These are phyloP conservation scores for Steinernema hermaphroditum DNA, from an alignment of 2,888 invertebrate genomes.

Conservation along the genomic window DNA sequence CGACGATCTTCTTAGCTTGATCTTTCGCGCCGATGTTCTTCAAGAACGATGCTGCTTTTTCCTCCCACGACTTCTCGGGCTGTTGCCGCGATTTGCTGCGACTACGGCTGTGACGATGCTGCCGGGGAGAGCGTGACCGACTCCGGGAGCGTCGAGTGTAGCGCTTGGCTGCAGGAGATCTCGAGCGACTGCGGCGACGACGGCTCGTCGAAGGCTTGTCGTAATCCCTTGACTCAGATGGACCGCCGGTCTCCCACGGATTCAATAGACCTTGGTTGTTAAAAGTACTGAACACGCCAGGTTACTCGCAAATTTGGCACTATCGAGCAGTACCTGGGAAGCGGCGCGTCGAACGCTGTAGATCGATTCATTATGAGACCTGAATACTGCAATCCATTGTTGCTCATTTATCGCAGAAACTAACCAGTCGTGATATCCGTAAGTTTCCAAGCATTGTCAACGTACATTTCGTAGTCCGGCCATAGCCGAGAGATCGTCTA, in stretches of 20 bases:
- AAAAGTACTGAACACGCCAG: no score
- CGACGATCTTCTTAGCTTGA: neutral
- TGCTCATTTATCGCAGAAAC: neutral
- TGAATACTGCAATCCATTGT: no score
- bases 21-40: conserved; percentile 22
- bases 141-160: neutral
- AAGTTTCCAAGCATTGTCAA: conserved; percentile 46
- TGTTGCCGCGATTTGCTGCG: neutral
- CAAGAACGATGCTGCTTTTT: conserved; percentile 36
- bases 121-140: neutral
- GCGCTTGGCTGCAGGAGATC: neutral
- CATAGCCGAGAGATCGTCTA: conserved; percentile 39
- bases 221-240: no score
- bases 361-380: no score
- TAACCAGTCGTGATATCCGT: conserved; percentile 2
- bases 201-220: neutral
- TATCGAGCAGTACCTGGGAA: no score
- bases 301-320: no score
- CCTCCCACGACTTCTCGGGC: conserved; percentile 31
- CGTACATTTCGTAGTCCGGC: conserved; percentile 42
- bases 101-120: neutral
- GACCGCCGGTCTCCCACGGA: no score
- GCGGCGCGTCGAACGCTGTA: no score
- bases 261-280: no score
- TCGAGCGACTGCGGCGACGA: neutral